Evolutionary conservation across 1,140 invertebrate species (phyloP).

Genomic region (Tetramorium alpestre): DNA sequence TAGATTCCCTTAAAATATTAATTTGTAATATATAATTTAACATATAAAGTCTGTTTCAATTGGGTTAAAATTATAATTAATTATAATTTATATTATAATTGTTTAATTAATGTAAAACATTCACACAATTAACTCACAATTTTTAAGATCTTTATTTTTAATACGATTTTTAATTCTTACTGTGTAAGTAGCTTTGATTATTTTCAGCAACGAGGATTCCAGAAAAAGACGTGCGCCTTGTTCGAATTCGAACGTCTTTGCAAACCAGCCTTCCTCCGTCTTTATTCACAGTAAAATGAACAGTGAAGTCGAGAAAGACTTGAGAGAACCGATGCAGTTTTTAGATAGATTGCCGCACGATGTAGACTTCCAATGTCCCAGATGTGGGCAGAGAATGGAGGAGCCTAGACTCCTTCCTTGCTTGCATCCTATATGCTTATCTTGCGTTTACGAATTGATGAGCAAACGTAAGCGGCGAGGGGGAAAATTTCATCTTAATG

Average conservation of each 20-base stretch:
- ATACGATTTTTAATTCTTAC: not conserved
- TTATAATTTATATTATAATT: not conserved
- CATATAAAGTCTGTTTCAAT: not conserved
- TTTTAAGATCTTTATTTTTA: not conserved
- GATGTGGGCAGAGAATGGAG: slow-evolving; percentile 79
- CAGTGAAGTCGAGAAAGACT: not conserved
- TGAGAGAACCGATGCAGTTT: not conserved
- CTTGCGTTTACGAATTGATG: slow-evolving; percentile 79
- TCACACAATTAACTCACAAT: not conserved
- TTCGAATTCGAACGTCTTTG: slow-evolving; percentile 17
- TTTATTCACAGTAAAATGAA: slow-evolving; percentile 2
- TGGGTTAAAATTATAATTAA: not conserved
- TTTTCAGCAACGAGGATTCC: slow-evolving; percentile 34
- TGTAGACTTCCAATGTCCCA: slow-evolving; percentile 80
- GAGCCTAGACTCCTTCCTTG: slow-evolving; percentile 82
- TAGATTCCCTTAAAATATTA: not conserved
- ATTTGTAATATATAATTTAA: not conserved
- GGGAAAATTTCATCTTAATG: not conserved
- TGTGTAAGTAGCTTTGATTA: not conserved
- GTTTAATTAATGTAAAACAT: not conserved
- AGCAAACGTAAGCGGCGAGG: slow-evolving; percentile 61
- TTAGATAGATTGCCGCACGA: slow-evolving; percentile 43
- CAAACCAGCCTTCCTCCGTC: slow-evolving; percentile 12
- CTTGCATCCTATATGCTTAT: slow-evolving; percentile 80
- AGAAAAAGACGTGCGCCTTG: not conserved